Evolutionary conservation across 2,113 vertebrate species (phyloP), one percentile per base, ranked within the genome.

Genomic region (Ailurus styani): DNA sequence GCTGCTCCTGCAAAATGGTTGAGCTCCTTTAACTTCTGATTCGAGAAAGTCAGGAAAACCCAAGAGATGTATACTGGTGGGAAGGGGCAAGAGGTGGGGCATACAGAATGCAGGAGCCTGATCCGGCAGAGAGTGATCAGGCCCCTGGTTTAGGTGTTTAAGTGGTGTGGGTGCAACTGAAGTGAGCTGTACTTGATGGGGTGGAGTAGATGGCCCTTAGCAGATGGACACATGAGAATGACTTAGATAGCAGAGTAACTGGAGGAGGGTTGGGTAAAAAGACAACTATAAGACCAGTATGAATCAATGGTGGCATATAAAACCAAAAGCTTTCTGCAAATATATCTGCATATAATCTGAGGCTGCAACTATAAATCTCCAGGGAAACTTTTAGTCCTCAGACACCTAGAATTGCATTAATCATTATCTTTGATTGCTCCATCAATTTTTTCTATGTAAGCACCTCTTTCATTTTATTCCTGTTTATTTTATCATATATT

Each of bases 401-500:
- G 34, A 27, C 55, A 42, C 11, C 77, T 84, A 70, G 68, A 62
- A 62, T 27, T 62, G 42, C 75, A 68, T 42, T 85, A 54, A 70
- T 86, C 60, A 79, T 64, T 55, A 75, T 17, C 37, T 31, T 81
- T 94, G 29, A 45, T 37, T 84, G n/a, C 54, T 72, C 2, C 11
- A 34, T 57, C 17, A 55, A 27, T 14, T 31, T 87, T 87, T 55
- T 62, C 72, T 68, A 40, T 47, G 54, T 40, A 83, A 64, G 21
- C 34, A 79, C 9, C 27, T n/a, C 55, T 91, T 94, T 73, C 75
- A 86, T 66, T 81, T 81, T 81, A 81, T 73, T 81, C 23, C 20
- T 57, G 0, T 77, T 55, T 77, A 82, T 34, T 72, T 83, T 81
- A 73, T 72, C 47, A 55, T 52, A 27, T 47, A 64, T 73, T 94